Percentiles rank a stretch among this genome's conserved stretches.
Conservation (phyloP, 2,888 invertebrate genomes). For the Xanthia icteritia region DNA sequence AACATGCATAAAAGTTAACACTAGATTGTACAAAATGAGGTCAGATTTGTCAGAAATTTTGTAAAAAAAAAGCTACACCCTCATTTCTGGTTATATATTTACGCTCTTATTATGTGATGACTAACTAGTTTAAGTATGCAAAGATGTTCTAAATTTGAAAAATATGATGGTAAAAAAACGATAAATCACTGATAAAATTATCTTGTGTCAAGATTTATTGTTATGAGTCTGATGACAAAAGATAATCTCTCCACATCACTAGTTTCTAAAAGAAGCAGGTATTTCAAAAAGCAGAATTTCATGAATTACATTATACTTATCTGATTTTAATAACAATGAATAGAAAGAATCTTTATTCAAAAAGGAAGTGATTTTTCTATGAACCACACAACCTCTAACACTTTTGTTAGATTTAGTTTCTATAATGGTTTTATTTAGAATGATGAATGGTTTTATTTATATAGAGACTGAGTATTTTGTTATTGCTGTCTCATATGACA, state of each 20-base stretch:
- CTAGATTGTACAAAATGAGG: not conserved
- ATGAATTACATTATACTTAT: constrained; percentile 25
- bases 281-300: constrained; percentile 33
- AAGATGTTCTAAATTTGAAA: constrained; percentile 36
- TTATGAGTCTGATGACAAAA: constrained; percentile 40
- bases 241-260: constrained; percentile 39
- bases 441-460: not conserved
- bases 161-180: constrained; percentile 31
- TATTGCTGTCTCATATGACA: too few species aligned
- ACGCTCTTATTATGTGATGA: not conserved
- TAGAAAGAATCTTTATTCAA: constrained; percentile 1
- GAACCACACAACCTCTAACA: not conserved
- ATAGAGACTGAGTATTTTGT: not conserved
- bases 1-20: not conserved
- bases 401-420: not conserved
- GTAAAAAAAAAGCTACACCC: constrained; percentile 9
- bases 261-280: constrained; percentile 19
- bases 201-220: constrained; percentile 65
- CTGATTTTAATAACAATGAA: constrained; percentile 41
- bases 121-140: not conserved
- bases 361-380: constrained; percentile 24
- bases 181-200: constrained; percentile 70
- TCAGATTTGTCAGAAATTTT: not conserved
- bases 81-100: not conserved
- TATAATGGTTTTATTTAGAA: not conserved